Percentiles rank a stretch among this genome's conserved stretches.
Conservation (phyloP, 1,140 invertebrate genomes). For the Drosophila jambulina region DNA sequence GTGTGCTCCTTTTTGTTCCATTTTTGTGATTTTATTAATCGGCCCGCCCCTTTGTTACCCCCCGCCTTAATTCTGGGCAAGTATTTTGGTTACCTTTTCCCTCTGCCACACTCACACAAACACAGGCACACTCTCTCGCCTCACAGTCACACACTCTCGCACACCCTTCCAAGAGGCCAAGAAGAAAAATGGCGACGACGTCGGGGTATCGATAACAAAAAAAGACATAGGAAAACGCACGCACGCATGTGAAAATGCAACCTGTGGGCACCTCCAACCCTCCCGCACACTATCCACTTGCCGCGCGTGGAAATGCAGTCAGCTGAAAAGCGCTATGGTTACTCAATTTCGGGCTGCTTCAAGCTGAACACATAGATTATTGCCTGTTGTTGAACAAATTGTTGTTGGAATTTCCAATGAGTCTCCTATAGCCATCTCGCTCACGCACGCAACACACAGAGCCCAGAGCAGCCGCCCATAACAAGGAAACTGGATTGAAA, state of each 20-base stretch:
- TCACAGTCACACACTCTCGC: slow-evolving; percentile 22
- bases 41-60: slow-evolving; percentile 34
- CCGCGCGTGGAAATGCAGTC: slow-evolving; percentile 42
- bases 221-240: slow-evolving; percentile 56
- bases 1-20: slow-evolving; percentile 21
- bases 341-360: slow-evolving; percentile 10
- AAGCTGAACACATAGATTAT: slow-evolving; percentile 39
- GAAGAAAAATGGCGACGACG: slow-evolving; percentile 78
- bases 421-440: slow-evolving; percentile 57
- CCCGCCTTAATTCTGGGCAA: slow-evolving; percentile 48
- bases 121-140: slow-evolving; percentile 22
- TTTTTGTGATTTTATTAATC: slow-evolving; percentile 63
- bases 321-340: slow-evolving; percentile 28
- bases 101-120: slow-evolving; percentile 46
- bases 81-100: slow-evolving; percentile 81
- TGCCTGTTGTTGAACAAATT: slow-evolving; percentile 64
- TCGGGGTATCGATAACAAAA: slow-evolving; percentile 74
- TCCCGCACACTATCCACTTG: slow-evolving; percentile 1
- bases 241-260: slow-evolving; percentile 62
- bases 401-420: slow-evolving; percentile 79
- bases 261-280: slow-evolving; percentile 50
- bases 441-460: slow-evolving; percentile 40
- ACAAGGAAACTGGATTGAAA: slow-evolving; percentile 25
- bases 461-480: slow-evolving; percentile 46
- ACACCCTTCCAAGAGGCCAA: slow-evolving; percentile 57